Evolutionary conservation across 2,888 invertebrate species (phyloP), one percentile per base, ranked within the genome.

Genomic region (Campaea margaritaria): DNA sequence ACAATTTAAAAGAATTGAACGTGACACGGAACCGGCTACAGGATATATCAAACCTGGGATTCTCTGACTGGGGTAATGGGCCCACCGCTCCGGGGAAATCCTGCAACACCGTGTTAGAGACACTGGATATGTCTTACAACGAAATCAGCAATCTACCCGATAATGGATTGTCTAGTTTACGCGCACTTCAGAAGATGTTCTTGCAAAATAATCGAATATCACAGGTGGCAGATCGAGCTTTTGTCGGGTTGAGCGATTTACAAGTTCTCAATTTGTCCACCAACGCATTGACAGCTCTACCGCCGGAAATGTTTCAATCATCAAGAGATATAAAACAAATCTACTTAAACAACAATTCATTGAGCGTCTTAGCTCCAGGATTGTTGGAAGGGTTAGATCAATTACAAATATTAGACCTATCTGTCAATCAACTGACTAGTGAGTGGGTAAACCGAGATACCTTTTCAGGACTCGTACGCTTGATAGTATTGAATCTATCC

Each of bases 401-500:
- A 78, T 85, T 97, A 59, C 94, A 95, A 83, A 94, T 95, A 72
- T 89, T 96, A 67, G 96, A 96, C 83, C 88, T 96, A 75, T 95
- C 96, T 45, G 92, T 93, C 60, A 96, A 96, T 83, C 95, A 96
- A 76, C 87, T 97, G 70, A 95, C 95, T n/a, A 96, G 95, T 76
- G 95, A 94, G 69, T 96, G 96, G 95, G 94, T 96, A 49, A 96
- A 95, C 72, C 93, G 95, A 74, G 96, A 96, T 73, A 96, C 96
- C 21, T 96, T 97, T 87, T 94, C 95, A 21, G 95, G 95, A 62
- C 90, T 97, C 48, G 94, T 95, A 7, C 94, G 96, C 43, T 93
- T 97, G 36, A 95, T 96, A 57, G 94, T 96, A 57, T 91, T 97
- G 61, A 96, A 96, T 85, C 86, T 97, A 68, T 95, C 96, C 0